Evolutionary conservation across 2,888 invertebrate genomes (phyloP), one percentile per base, ranked within the genome.

Genomic region (Pyrocoelia pectoralis): DNA sequence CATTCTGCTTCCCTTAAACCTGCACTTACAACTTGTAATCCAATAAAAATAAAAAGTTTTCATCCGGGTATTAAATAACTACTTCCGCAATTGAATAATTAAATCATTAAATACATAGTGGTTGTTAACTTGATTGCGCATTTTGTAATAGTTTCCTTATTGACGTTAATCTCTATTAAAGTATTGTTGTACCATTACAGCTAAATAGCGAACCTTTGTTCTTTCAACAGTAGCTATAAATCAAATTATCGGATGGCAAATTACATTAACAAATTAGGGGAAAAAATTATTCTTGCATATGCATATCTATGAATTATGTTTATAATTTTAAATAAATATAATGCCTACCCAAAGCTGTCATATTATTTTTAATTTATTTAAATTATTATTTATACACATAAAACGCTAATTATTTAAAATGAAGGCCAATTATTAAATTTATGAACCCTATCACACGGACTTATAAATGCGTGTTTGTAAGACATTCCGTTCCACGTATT

Each of bases 381-480:
- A 48, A 48, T 48, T n/a, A 28, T 38, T 17, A 28, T 17, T 40
- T 43, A 56, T 24, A 33, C 49, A 49, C 40, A 48, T 56, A 48
- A 52, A 43, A 56, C 46, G 51, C 52, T 56, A 61, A 61, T 61
- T 61, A 61, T 56, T 61, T 61, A 56, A 61, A 61, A 61, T 48
- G 56, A 48, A 56, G 52, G 56, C 56, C 56, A 61, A 61, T 61
- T 61, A 61, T 51, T 46, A 61, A 61, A 61, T 50, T 61, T 61
- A 56, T 53, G 56, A 56, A 56, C 46, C 56, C 38, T 56, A 51
- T 18, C 51, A 51, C 18, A 29, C 43, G 28, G 33, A 53, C 12
- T 24, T 40, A 48, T 55, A 43, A 55, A 43, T 54, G 59, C 53
- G 38, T 57, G 57, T 63, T 50, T 49, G 48, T 63, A 57, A 57